phyloP scores from a whole-genome alignment of 2,113 vertebrate genomes.

The Stictonetta naevosa region DNA sequence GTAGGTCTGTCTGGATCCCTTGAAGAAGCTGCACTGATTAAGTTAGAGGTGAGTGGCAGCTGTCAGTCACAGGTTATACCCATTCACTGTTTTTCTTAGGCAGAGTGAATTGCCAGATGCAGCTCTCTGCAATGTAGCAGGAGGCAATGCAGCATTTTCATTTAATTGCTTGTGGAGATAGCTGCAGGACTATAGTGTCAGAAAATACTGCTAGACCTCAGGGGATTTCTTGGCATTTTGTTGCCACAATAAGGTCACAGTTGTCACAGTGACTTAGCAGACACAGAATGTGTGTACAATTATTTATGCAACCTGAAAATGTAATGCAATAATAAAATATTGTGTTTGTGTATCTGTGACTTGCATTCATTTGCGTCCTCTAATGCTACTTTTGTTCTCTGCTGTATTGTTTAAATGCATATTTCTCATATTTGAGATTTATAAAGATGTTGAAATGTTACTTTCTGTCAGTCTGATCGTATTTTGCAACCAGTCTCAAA shows the following conservation, averaged over 20 bases:
- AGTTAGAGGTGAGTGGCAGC: slow-evolving; percentile 10
- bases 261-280: slow-evolving; percentile 56
- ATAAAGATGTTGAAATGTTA: not conserved
- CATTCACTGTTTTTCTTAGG: not conserved
- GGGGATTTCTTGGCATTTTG: slow-evolving; percentile 59
- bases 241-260: slow-evolving; percentile 63
- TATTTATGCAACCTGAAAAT: slow-evolving; percentile 21
- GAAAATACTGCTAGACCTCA: slow-evolving; percentile 37
- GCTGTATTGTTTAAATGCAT: not conserved
- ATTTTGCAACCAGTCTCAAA: slow-evolving; percentile 35
- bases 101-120: not conserved
- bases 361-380: slow-evolving; percentile 1
- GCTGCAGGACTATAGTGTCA: slow-evolving; percentile 60
- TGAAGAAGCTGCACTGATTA: not conserved
- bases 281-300: not conserved
- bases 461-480: not conserved
- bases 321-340: slow-evolving; percentile 44
- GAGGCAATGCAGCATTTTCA: slow-evolving; percentile 27
- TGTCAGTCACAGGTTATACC: slow-evolving; percentile 19
- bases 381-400: not conserved
- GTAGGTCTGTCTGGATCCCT: not conserved
- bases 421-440: not conserved
- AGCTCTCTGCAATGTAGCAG: not conserved
- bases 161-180: slow-evolving; percentile 58
- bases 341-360: not conserved